Percentiles rank a stretch among this genome's conserved stretches.
These are phyloP conservation scores for Pedetes capensis DNA, from an alignment of 2,113 vertebrate genomes.

Conservation along the genomic window DNA sequence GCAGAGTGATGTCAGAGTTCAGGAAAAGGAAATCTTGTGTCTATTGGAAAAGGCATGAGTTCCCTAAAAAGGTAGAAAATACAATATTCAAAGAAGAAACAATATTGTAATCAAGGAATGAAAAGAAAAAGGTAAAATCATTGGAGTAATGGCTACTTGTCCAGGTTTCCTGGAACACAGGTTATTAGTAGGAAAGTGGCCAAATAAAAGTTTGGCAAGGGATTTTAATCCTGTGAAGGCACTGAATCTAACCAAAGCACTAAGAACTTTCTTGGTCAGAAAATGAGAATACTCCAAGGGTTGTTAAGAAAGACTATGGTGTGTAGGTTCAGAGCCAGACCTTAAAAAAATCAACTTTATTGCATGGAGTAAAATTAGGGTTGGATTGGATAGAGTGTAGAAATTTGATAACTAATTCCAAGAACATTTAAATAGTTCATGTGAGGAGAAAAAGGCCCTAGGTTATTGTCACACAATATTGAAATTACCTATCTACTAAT, in stretches of 20 bases:
- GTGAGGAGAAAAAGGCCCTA: not conserved
- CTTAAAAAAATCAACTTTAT: not conserved
- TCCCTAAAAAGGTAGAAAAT: not conserved
- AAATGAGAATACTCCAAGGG: not conserved
- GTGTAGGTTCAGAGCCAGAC: not conserved
- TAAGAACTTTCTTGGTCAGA: not conserved
- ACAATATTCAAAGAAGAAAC: not conserved
- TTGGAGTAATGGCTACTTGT: not conserved
- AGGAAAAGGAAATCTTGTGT: not conserved
- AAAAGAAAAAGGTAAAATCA: not conserved
- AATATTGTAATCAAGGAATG: not conserved
- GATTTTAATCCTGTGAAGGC: not conserved
- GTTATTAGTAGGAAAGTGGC: not conserved
- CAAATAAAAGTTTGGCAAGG: not conserved
- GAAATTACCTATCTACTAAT: not conserved
- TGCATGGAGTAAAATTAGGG: not conserved
- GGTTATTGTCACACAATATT: not conserved
- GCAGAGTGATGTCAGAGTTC: not conserved
- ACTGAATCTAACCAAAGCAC: not conserved
- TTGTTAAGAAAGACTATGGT: not conserved
- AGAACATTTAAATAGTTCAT: not conserved
- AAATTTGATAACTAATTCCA: not conserved
- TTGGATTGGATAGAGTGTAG: not conserved
- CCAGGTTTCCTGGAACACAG: not conserved
- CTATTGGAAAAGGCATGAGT: not conserved